phyloP scores from a whole-genome alignment of 2,113 vertebrate genomes.

The Daboia siamensis region DNA sequence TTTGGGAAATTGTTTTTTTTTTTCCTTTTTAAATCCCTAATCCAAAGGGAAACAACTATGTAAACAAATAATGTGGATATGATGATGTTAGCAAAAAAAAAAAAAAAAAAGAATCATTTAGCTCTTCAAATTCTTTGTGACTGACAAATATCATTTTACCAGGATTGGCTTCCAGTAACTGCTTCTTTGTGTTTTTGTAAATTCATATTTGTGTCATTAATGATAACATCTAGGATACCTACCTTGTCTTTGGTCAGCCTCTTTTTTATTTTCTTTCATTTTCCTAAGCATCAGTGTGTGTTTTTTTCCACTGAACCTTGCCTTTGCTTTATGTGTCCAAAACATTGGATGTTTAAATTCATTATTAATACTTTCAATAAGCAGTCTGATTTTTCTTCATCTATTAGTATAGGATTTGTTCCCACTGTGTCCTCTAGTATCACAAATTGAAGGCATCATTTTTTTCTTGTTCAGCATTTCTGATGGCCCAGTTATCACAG shows the following conservation, averaged over 20 bases:
- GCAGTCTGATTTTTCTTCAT: background rate
- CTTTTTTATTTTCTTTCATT: background rate
- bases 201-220: background rate
- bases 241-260: background rate
- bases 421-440: background rate
- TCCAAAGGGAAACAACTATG: conserved; percentile 16
- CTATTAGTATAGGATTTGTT: background rate
- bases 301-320: background rate
- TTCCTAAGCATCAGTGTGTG: background rate
- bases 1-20: conserved; percentile 17
- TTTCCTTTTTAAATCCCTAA: conserved; percentile 15
- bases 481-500: background rate
- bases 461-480: background rate
- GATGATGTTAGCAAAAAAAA: background rate
- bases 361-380: background rate
- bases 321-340: background rate
- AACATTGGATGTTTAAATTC: background rate
- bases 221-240: background rate
- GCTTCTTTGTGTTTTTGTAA: background rate
- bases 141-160: background rate
- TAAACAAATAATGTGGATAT: conserved; percentile 18
- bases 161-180: background rate
- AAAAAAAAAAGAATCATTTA: background rate
- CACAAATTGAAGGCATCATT: background rate
- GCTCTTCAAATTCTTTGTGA: background rate